A percentile compares a stretch with the other conserved stretches of the same genome.
phyloP scores from a whole-genome alignment of 2,797 vertebrate genomes.

The Spinibarbus caldwelli region DNA sequence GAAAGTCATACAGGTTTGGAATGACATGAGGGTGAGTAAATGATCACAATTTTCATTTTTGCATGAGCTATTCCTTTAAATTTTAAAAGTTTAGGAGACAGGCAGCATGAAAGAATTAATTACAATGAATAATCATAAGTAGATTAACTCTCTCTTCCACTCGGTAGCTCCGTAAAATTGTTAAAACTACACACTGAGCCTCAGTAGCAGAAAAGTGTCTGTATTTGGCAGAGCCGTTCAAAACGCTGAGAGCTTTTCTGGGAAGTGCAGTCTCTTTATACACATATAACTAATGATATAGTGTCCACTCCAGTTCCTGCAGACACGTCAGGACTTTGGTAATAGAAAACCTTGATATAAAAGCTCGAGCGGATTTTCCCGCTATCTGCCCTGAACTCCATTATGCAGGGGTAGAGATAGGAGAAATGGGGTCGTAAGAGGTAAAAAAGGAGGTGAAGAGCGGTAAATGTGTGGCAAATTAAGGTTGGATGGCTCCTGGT shows the following conservation, averaged over 20 bases:
- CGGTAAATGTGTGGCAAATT: neutral
- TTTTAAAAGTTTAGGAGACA: neutral
- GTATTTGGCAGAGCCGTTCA: neutral
- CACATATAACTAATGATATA: constrained; percentile 38
- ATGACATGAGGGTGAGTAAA: neutral
- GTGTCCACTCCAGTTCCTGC: constrained; percentile 22
- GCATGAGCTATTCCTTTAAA: neutral
- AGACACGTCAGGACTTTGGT: constrained; percentile 1
- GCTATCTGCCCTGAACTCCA: constrained; percentile 1
- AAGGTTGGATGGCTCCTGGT: neutral
- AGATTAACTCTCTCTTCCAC: neutral
- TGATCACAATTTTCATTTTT: neutral
- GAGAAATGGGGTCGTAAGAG: constrained; percentile 19
- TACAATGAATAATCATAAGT: constrained; percentile 6
- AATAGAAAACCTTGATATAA: constrained; percentile 29
- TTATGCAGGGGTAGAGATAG: constrained; percentile 27
- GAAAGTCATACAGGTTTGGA: neutral
- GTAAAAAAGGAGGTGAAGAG: constrained; percentile 4
- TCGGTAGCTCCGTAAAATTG: constrained; percentile 8
- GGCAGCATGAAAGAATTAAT: constrained; percentile 1
- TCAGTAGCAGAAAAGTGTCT: neutral
- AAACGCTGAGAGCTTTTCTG: constrained; percentile 42
- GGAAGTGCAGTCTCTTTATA: constrained; percentile 21
- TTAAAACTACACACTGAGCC: constrained; percentile 4
- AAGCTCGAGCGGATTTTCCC: neutral